Conservation (phyloP, 2,888 invertebrate species). For the Cosmia pyralina region DNA sequence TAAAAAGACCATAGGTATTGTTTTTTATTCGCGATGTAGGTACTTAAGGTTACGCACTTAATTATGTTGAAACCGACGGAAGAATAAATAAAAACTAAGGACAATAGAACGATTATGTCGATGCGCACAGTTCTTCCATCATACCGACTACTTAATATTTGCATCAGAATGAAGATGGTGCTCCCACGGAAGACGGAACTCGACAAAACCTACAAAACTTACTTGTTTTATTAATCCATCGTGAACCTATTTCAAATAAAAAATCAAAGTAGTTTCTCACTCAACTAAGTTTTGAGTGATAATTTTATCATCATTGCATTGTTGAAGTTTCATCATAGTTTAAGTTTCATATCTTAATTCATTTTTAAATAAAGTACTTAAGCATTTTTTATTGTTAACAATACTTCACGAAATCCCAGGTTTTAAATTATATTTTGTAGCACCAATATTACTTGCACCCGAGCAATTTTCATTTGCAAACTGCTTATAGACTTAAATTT, state of each 20-base stretch:
- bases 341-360: constrained; percentile 1
- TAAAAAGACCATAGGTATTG: not conserved
- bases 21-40: constrained; percentile 1
- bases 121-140: constrained; percentile 12
- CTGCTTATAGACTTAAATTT: constrained; percentile 37
- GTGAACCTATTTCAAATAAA: constrained; percentile 10
- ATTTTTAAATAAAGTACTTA: constrained; percentile 16
- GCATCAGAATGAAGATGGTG: constrained; percentile 29
- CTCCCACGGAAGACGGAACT: constrained; percentile 44
- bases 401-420: constrained; percentile 3
- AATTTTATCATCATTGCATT: constrained; percentile 19
- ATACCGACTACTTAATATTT: constrained; percentile 24
- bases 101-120: constrained; percentile 48
- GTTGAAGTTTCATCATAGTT: constrained; percentile 39
- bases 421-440: not conserved
- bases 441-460: not conserved
- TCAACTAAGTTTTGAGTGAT: not conserved
- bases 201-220: not conserved
- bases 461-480: constrained; percentile 21
- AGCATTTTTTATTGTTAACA: constrained; percentile 12
- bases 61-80: constrained; percentile 15
- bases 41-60: constrained; percentile 28
- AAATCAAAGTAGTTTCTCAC: constrained; percentile 5
- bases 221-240: constrained; percentile 15
- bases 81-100: constrained; percentile 17